phyloP scores from a whole-genome alignment of 2,113 vertebrate genomes.

The Clinocottus analis region DNA sequence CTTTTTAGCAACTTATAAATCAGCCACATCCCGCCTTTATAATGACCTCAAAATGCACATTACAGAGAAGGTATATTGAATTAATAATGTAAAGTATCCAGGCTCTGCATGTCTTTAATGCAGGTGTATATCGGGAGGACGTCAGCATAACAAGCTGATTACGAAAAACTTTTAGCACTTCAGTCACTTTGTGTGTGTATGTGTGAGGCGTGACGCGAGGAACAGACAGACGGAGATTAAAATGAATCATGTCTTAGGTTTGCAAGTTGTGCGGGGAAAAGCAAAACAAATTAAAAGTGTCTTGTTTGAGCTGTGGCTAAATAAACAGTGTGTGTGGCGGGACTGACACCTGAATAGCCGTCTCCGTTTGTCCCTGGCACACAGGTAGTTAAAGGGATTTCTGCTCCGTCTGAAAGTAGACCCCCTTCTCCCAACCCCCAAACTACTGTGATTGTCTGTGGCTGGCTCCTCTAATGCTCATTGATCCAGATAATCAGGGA shows the following conservation, averaged over 20 bases:
- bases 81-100: background rate
- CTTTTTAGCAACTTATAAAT: background rate
- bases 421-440: constrained; percentile 32
- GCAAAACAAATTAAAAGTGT: constrained; percentile 70
- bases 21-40: background rate
- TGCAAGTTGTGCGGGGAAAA: constrained; percentile 25
- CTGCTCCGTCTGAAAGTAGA: constrained; percentile 66
- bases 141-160: background rate
- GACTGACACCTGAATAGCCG: constrained; percentile 62
- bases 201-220: background rate
- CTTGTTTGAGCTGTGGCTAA: constrained; percentile 68
- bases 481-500: constrained; percentile 79
- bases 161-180: constrained; percentile 1
- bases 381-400: constrained; percentile 72
- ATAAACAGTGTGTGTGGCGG: constrained; percentile 75
- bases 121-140: background rate
- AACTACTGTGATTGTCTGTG: constrained; percentile 67
- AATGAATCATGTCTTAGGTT: constrained; percentile 42
- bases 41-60: background rate
- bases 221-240: constrained; percentile 10
- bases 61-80: background rate
- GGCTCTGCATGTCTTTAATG: background rate
- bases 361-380: constrained; percentile 68
- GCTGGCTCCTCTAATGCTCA: constrained; percentile 71
- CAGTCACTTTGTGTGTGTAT: background rate